Evolutionary conservation across 2,888 invertebrate species (phyloP).

Genomic region (Zelleria hepariella): DNA sequence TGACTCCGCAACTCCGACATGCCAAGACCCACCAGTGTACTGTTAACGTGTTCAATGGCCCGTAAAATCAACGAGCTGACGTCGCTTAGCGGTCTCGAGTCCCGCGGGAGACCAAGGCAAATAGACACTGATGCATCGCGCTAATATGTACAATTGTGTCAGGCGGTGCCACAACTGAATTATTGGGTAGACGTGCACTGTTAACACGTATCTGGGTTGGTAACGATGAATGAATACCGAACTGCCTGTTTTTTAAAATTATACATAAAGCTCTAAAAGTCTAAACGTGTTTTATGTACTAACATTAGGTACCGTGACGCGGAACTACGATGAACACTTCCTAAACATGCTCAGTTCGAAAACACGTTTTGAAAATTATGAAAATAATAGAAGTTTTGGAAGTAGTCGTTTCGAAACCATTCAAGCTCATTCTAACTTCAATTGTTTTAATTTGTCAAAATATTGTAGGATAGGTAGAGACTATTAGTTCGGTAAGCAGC

Average conservation of each 20-base stretch:
- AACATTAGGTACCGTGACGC: too few species aligned
- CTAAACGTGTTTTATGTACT: too few species aligned
- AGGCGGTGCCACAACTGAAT: background rate
- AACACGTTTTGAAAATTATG: too few species aligned
- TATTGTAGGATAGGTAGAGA: too few species aligned
- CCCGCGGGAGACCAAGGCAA: background rate
- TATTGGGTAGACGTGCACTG: background rate
- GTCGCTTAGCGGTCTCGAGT: background rate
- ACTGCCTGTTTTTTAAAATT: background rate
- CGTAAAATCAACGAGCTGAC: constrained; percentile 1
- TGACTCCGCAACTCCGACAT: background rate
- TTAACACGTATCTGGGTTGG: background rate
- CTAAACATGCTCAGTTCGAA: too few species aligned
- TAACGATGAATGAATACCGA: background rate
- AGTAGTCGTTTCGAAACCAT: too few species aligned
- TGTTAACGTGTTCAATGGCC: background rate
- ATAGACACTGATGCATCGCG: background rate
- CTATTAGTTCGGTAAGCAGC: too few species aligned
- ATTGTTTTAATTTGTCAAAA: too few species aligned
- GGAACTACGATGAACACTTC: too few species aligned
- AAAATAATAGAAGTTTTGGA: too few species aligned
- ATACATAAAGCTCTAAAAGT: background rate
- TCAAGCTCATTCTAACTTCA: too few species aligned
- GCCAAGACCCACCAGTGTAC: background rate
- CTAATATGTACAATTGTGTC: background rate